These are phyloP conservation scores for Schlechtendalia chinensis DNA, from an alignment of 1,140 invertebrate genomes.

Conservation along the genomic window DNA sequence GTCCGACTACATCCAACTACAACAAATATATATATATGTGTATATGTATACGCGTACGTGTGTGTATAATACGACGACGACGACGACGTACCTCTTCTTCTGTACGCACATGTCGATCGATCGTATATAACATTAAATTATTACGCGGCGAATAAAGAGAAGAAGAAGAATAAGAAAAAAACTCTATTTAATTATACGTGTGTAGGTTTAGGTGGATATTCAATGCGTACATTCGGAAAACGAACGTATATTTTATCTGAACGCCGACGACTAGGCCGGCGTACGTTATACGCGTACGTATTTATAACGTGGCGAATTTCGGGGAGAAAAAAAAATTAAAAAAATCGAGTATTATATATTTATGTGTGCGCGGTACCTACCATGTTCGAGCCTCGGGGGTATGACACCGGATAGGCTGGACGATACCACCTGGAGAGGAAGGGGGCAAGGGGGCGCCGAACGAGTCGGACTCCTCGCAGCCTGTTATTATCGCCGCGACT, in stretches of 20 bases:
- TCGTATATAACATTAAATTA: neutral
- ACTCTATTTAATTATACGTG: neutral
- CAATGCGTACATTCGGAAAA: neutral
- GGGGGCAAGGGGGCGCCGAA: no score
- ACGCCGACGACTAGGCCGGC: neutral
- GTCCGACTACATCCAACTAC: no score
- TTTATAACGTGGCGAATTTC: slow-evolving; percentile 12
- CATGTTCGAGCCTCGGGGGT: neutral
- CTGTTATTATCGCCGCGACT: neutral
- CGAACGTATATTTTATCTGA: neutral
- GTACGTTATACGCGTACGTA: neutral
- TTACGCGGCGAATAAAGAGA: neutral
- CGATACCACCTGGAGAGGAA: neutral
- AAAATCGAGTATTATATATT: neutral
- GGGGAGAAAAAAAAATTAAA: neutral
- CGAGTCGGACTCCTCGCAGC: slow-evolving; percentile 5
- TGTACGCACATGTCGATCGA: no score
- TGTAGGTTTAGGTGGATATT: no score
- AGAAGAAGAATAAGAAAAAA: no score
- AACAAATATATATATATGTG: no score
- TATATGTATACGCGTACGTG: no score
- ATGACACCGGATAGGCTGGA: neutral
- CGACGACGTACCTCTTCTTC: no score
- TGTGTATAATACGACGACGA: no score
- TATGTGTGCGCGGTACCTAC: neutral